Percentiles rank a stretch among this genome's conserved stretches.
Conservation (phyloP, 2,113 vertebrate species). For the Labrus mixtus region DNA sequence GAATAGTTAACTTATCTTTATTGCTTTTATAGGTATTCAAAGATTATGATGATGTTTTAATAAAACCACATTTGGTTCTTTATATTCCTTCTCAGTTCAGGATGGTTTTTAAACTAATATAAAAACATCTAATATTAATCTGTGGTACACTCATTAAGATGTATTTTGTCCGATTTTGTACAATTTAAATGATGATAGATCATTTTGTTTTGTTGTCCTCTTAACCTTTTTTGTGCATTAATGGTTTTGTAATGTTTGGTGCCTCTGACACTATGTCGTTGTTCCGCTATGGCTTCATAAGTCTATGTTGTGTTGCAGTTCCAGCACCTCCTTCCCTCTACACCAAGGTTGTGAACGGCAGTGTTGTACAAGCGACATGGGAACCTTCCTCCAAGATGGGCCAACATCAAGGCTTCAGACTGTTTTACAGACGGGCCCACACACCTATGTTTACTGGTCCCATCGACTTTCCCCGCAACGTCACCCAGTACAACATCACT, state of each 20-base stretch:
- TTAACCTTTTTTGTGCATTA: too few relatives aligned
- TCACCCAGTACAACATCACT: slow-evolving; percentile 92
- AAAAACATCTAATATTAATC: too few relatives aligned
- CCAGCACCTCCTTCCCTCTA: slow-evolving; percentile 90
- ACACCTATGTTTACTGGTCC: slow-evolving; percentile 88
- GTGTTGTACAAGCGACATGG: slow-evolving; percentile 89
- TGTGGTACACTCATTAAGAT: too few relatives aligned
- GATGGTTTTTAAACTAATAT: too few relatives aligned
- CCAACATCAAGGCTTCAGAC: slow-evolving; percentile 91
- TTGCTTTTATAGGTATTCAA: not conserved
- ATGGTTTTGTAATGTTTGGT: too few relatives aligned
- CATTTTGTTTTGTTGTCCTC: too few relatives aligned
- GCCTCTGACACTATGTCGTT: not conserved
- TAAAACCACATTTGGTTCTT: too few relatives aligned
- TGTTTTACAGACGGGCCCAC: slow-evolving; percentile 92
- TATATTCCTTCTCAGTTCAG: too few relatives aligned
- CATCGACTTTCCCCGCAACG: slow-evolving; percentile 87
- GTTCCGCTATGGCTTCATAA: not conserved
- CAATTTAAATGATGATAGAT: too few relatives aligned
- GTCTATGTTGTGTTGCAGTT: slow-evolving; percentile 82
- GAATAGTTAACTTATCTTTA: not conserved
- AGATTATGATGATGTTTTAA: too few relatives aligned
- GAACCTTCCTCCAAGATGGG: slow-evolving; percentile 92
- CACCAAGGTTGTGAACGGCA: slow-evolving; percentile 90
- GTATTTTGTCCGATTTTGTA: too few relatives aligned